Evolutionary conservation across 2,113 vertebrate genomes (phyloP), one percentile per base, ranked within the genome.

Genomic region (Oreotragus oreotragus): DNA sequence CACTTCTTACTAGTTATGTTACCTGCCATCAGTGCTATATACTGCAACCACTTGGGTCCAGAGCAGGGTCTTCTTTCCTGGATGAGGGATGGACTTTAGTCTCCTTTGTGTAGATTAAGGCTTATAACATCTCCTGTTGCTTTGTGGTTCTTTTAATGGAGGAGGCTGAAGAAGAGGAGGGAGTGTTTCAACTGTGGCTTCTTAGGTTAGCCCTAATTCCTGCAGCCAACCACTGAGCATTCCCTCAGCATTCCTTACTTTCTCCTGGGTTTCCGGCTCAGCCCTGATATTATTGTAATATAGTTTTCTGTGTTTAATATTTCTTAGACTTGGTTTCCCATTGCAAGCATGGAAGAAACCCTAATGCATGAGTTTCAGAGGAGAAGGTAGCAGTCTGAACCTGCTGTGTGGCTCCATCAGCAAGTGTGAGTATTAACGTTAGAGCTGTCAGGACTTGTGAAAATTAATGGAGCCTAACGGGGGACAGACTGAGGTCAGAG

Each of bases 291-390:
- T 98, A 98, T 98, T 98, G 98, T 99, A 99, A 99, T 98, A 96
- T 98, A 99, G 99, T 98, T 99, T 99, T 99, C 98, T 99, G 99
- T 99, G 99, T 99, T 99, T 99, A 99, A 98, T 99, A 98, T 99
- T 99, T 98, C 99, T 99, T 98, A 99, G 99, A 99, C 99, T 98
- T 98, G 99, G 98, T 99, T 99, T 99, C 98, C 99, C 98, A 99
- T 99, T 99, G 98, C 98, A 98, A 99, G 98, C 98, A 98, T 99
- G 98, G 99, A 99, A 98, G 99, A 98, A 99, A 99, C 87, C 99
- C 97, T 99, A 98, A 98, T 99, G 98, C 98, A 98, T 99, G 98
- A 99, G 98, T 99, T 99, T 99, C 97, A 98, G 98, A 99, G 99
- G 99, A 99, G 99, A 99, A 99, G 98, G 99, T 96, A 99, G 99